phyloP scores from a whole-genome alignment of 1,140 invertebrate species.

The Aphidius ervi region DNA sequence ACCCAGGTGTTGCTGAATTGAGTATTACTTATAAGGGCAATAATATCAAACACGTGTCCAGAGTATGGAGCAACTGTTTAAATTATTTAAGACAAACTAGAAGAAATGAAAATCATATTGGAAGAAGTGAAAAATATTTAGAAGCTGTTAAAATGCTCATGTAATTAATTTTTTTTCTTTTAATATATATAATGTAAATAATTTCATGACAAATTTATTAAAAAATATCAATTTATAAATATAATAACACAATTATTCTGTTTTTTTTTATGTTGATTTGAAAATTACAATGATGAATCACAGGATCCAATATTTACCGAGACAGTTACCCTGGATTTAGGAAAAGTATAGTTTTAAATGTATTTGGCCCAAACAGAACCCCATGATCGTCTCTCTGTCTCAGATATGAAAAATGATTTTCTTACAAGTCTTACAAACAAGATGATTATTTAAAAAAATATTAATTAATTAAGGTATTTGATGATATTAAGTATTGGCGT shows the following conservation, averaged over 20 bases:
- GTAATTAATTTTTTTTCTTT: too few species aligned
- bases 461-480: neutral
- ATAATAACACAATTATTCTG: too few species aligned
- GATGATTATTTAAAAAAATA: slow-evolving; percentile 49
- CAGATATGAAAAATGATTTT: slow-evolving; percentile 59
- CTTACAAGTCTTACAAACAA: slow-evolving; percentile 82
- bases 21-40: too few species aligned
- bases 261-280: too few species aligned
- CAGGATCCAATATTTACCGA: slow-evolving; percentile 68
- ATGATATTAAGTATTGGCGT: slow-evolving; percentile 39
- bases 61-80: slow-evolving; percentile 94
- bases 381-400: too few species aligned
- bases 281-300: slow-evolving; percentile 71
- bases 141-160: slow-evolving; percentile 64
- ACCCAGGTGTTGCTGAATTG: too few species aligned
- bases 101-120: slow-evolving; percentile 76
- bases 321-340: slow-evolving; percentile 50
- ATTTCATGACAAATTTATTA: too few species aligned
- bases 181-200: too few species aligned
- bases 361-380: slow-evolving; percentile 60
- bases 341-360: slow-evolving; percentile 82
- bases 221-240: too few species aligned
- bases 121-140: slow-evolving; percentile 29
- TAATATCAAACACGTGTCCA: slow-evolving; percentile 63
- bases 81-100: slow-evolving; percentile 86